Conservation (phyloP, 1,140 invertebrate genomes). For the Cyclina sinensis region DNA sequence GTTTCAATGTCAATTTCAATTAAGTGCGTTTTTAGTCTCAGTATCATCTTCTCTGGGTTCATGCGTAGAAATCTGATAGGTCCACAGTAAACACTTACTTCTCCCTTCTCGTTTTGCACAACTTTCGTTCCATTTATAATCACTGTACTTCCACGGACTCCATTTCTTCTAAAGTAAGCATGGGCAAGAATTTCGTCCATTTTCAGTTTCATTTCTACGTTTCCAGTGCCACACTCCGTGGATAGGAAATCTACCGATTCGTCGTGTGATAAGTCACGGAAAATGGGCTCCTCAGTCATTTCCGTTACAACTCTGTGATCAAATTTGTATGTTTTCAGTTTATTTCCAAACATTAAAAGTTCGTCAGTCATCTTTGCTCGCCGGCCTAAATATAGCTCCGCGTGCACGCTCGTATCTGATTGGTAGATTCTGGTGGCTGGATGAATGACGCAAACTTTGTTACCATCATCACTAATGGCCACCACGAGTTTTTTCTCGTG, state of each 20-base stretch:
- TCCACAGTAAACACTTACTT: conserved; percentile 43
- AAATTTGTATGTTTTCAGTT: conserved; percentile 33
- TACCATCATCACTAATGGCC: conserved; percentile 23
- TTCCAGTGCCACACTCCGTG: background rate
- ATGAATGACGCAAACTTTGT: conserved; percentile 30
- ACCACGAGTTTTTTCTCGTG: conserved; percentile 44
- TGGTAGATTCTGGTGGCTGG: conserved; percentile 42
- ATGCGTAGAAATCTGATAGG: conserved; percentile 47
- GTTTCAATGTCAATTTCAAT: conserved; percentile 47
- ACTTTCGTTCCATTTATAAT: conserved; percentile 49
- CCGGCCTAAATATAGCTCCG: conserved; percentile 27
- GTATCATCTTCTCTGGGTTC: conserved; percentile 20
- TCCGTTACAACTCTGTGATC: conserved; percentile 20
- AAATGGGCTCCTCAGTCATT: background rate
- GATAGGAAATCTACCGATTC: conserved; percentile 22
- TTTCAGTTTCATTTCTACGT: background rate
- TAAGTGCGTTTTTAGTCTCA: conserved; percentile 42
- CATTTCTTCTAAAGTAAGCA: conserved; percentile 21
- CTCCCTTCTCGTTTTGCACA: conserved; percentile 22
- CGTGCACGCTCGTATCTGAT: conserved; percentile 20
- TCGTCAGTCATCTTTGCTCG: conserved; percentile 37
- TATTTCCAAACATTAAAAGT: conserved; percentile 39
- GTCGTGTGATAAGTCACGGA: conserved; percentile 26
- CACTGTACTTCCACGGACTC: background rate
- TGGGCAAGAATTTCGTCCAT: conserved; percentile 9